Conservation (phyloP, 2,113 vertebrate genomes). For the Paramisgurnus dabryanus region DNA sequence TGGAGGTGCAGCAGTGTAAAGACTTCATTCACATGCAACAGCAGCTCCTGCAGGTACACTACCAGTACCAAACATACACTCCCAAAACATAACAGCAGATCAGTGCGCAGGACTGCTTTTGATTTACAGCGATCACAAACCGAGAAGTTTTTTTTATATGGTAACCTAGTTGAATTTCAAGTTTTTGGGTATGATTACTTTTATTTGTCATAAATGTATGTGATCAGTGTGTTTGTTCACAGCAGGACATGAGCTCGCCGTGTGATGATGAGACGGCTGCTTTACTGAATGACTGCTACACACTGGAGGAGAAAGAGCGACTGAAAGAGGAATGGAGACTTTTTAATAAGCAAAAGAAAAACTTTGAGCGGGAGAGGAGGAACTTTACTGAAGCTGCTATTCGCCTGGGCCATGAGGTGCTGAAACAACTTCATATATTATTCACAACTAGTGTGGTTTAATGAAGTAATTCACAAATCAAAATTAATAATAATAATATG, state of each 20-base stretch:
- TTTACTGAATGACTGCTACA: slow-evolving; percentile 89
- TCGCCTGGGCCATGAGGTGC: slow-evolving; percentile 90
- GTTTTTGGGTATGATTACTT: too few species aligned
- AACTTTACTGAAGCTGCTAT: slow-evolving; percentile 97
- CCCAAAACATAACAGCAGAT: too few species aligned
- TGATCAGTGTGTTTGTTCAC: not conserved
- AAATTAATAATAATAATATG: too few species aligned
- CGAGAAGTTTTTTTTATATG: too few species aligned
- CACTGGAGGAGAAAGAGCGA: slow-evolving; percentile 91
- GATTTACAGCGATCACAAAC: too few species aligned
- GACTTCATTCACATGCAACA: slow-evolving; percentile 96
- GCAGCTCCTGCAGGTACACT: slow-evolving; percentile 86
- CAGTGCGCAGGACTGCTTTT: too few species aligned
- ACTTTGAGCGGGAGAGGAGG: slow-evolving; percentile 91
- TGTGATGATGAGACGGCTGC: slow-evolving; percentile 90
- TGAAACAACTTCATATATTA: not conserved
- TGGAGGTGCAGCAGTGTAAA: slow-evolving; percentile 92
- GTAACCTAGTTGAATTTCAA: too few species aligned
- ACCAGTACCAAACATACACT: too few species aligned
- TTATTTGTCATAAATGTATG: not conserved
- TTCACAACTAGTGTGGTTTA: not conserved
- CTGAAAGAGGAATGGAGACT: slow-evolving; percentile 93
- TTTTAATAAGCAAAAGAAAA: slow-evolving; percentile 92
- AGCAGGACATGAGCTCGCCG: slow-evolving; percentile 83
- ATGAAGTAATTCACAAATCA: too few species aligned